Evolutionary conservation across 2,888 invertebrate genomes (phyloP).

Genomic region (Microplitis manilae): DNA sequence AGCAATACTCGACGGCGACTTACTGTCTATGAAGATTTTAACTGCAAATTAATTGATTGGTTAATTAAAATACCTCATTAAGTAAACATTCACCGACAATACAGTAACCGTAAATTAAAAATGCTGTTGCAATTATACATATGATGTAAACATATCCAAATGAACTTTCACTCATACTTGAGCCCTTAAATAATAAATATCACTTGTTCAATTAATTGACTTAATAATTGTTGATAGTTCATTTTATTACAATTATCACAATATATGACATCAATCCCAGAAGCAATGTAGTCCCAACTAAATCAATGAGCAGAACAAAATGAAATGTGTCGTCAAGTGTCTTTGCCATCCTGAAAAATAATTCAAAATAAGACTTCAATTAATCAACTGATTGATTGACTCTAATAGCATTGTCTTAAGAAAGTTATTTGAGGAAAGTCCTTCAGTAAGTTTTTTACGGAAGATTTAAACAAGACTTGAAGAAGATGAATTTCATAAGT

Average conservation of each 20-base stretch:
- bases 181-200: slow-evolving; percentile 36
- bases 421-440: too few species aligned
- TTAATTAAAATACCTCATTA: slow-evolving; percentile 42
- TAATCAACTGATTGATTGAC: too few species aligned
- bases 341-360: slow-evolving; percentile 51
- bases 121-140: slow-evolving; percentile 42
- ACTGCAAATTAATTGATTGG: too few species aligned
- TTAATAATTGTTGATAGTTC: not conserved
- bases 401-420: too few species aligned
- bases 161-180: slow-evolving; percentile 36
- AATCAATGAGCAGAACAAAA: slow-evolving; percentile 52
- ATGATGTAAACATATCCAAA: slow-evolving; percentile 44
- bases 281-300: slow-evolving; percentile 51
- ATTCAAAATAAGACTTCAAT: too few species aligned
- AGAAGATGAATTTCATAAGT: too few species aligned
- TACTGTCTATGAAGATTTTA: not conserved
- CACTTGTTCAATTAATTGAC: too few species aligned
- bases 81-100: slow-evolving; percentile 51
- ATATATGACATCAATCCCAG: slow-evolving; percentile 54
- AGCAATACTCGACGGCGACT: too few species aligned
- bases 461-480: too few species aligned
- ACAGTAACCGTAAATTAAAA: slow-evolving; percentile 49
- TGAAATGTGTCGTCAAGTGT: slow-evolving; percentile 53
- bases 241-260: slow-evolving; percentile 46
- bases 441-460: too few species aligned